phyloP scores from a whole-genome alignment of 2,113 vertebrate species.

The Phodopus roborovskii region DNA sequence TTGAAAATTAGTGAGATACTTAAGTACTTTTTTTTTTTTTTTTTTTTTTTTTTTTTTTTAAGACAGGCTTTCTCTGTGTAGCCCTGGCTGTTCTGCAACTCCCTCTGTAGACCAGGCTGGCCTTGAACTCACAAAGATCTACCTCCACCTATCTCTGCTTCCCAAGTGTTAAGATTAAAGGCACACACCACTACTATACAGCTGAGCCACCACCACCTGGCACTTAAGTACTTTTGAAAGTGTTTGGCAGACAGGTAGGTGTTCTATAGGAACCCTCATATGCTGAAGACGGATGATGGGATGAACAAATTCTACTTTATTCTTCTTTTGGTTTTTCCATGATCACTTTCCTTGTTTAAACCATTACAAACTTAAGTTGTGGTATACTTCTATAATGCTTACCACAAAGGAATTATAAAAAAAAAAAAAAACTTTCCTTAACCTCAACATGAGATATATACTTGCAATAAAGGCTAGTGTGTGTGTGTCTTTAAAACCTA shows the following conservation, averaged over 20 bases:
- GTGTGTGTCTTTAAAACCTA: not conserved
- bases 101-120: too few species aligned
- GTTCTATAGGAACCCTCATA: conserved; percentile 2
- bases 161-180: too few species aligned
- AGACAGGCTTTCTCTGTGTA: too few species aligned
- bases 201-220: too few species aligned
- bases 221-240: conserved; percentile 60
- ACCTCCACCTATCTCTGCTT: too few species aligned
- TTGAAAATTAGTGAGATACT: conserved; percentile 67
- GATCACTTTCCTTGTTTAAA: conserved; percentile 5
- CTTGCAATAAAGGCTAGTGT: conserved; percentile 46
- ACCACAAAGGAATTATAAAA: not conserved
- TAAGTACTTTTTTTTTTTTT: conserved; percentile 33
- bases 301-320: not conserved
- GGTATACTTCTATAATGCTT: conserved; percentile 43
- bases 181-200: fast-evolving
- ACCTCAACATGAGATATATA: not conserved
- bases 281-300: conserved; percentile 54
- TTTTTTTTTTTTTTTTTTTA: too few species aligned
- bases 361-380: conserved; percentile 23
- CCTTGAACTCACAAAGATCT: too few species aligned
- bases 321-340: conserved; percentile 58
- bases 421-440: conserved; percentile 38
- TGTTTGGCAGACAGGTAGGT: conserved; percentile 55
- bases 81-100: too few species aligned